Conservation (phyloP, 2,888 invertebrate genomes). For the Macaria notata region DNA sequence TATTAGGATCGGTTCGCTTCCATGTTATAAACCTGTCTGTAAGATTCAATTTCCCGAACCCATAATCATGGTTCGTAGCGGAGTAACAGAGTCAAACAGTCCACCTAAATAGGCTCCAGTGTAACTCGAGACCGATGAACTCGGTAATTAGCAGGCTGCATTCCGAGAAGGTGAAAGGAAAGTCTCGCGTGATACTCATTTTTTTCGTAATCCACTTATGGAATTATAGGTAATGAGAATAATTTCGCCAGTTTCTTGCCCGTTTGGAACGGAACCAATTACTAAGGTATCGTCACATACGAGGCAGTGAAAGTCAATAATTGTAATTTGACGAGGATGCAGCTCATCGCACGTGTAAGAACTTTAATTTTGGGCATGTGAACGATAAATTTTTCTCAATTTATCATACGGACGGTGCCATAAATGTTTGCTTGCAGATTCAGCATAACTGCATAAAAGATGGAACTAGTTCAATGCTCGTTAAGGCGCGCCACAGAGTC, state of each 20-base stretch:
- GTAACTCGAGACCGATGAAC: constrained; percentile 59
- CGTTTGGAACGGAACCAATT: constrained; percentile 53
- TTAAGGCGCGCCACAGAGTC: constrained; percentile 74
- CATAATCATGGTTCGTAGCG: constrained; percentile 12
- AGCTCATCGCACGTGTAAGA: constrained; percentile 20
- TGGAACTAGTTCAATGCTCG: constrained; percentile 74
- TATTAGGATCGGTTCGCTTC: constrained; percentile 13
- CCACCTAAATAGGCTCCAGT: constrained; percentile 40
- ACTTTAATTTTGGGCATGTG: constrained; percentile 31
- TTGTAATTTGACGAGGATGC: constrained; percentile 40
- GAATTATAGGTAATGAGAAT: constrained; percentile 64
- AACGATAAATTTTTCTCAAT: constrained; percentile 24
- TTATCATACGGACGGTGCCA: constrained; percentile 43
- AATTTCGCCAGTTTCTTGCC: constrained; percentile 62
- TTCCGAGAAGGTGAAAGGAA: constrained; percentile 62
- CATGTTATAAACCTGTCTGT: constrained; percentile 11
- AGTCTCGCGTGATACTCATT: constrained; percentile 60
- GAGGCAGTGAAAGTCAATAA: constrained; percentile 69
- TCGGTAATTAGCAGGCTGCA: constrained; percentile 60
- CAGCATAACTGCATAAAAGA: constrained; percentile 68
- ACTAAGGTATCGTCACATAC: constrained; percentile 58
- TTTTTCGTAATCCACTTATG: constrained; percentile 54
- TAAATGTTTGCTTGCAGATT: constrained; percentile 59
- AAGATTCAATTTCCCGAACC: constrained; percentile 16
- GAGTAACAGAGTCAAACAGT: constrained; percentile 27